Evolutionary conservation across 1,140 invertebrate genomes (phyloP).

Genomic region (Telenomus remus): DNA sequence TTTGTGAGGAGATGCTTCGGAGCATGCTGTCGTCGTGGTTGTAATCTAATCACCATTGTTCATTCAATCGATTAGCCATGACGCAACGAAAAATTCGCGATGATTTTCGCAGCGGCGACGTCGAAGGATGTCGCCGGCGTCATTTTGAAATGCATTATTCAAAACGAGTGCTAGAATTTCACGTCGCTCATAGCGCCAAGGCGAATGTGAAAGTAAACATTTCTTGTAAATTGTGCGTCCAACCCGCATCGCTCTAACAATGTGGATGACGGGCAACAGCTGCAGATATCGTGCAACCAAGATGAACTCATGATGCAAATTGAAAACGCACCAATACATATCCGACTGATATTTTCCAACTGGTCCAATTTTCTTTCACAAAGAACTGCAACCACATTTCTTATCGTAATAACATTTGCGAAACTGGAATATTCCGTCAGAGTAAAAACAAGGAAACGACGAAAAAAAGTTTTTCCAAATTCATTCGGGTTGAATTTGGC

Average conservation of each 20-base stretch:
- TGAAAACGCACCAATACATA: neutral
- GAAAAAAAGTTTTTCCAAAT: no score
- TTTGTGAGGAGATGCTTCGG: no score
- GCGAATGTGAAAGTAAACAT: slow-evolving; percentile 48
- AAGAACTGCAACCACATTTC: no score
- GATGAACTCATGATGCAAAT: slow-evolving; percentile 16
- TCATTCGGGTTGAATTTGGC: no score
- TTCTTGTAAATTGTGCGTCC: slow-evolving; percentile 33
- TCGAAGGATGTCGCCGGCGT: slow-evolving; percentile 24
- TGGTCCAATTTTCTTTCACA: neutral
- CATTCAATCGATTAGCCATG: slow-evolving; percentile 2
- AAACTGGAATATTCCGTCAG: no score
- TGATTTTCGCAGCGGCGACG: slow-evolving; percentile 3
- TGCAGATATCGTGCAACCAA: slow-evolving; percentile 23
- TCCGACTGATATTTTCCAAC: neutral
- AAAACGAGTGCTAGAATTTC: slow-evolving; percentile 26
- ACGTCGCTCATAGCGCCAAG: slow-evolving; percentile 15
- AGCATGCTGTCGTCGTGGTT: no score
- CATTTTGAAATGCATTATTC: slow-evolving; percentile 35
- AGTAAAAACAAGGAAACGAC: no score
- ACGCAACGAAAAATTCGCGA: slow-evolving; percentile 3
- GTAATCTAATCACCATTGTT: no score
- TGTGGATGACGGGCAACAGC: slow-evolving; percentile 16
- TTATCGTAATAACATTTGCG: no score
- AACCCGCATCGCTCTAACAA: slow-evolving; percentile 34